Evolutionary conservation across 2,888 invertebrate species (phyloP).

Genomic region (Clunio marinus): DNA sequence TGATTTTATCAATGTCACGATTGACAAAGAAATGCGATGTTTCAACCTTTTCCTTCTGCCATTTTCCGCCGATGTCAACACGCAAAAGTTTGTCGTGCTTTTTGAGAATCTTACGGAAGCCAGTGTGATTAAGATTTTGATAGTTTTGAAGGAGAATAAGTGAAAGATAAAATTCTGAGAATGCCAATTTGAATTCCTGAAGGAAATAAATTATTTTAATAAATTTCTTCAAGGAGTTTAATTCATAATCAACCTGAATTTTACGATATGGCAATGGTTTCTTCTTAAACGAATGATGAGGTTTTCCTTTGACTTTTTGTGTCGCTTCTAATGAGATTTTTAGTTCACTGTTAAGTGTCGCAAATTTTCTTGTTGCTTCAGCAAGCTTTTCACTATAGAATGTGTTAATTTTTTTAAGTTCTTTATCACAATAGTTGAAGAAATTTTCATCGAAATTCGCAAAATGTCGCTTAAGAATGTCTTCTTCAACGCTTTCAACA

Average conservation of each 20-base stretch:
- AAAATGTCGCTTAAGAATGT: slow-evolving; percentile 79
- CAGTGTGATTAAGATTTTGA: slow-evolving; percentile 96
- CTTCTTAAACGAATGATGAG: slow-evolving; percentile 53
- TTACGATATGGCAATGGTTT: slow-evolving; percentile 68
- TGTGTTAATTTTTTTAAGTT: slow-evolving; percentile 46
- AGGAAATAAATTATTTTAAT: slow-evolving; percentile 2
- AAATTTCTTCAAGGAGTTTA: not conserved
- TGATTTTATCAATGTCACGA: slow-evolving; percentile 93
- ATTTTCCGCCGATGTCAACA: slow-evolving; percentile 81
- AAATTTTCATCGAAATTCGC: slow-evolving; percentile 94
- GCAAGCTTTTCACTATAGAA: slow-evolving; percentile 81
- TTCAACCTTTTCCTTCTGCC: slow-evolving; percentile 90
- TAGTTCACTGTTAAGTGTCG: slow-evolving; percentile 82
- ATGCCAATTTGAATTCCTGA: slow-evolving; percentile 88
- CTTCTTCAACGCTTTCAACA: slow-evolving; percentile 83
- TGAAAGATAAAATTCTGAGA: slow-evolving; percentile 97
- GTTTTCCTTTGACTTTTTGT: slow-evolving; percentile 50
- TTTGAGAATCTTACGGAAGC: slow-evolving; percentile 97
- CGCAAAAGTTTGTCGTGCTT: slow-evolving; percentile 95
- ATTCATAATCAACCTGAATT: slow-evolving; percentile 54
- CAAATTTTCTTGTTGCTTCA: slow-evolving; percentile 93
- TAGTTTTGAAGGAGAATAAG: slow-evolving; percentile 96
- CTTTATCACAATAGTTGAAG: slow-evolving; percentile 90
- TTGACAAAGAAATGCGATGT: slow-evolving; percentile 92
- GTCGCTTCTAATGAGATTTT: slow-evolving; percentile 60